Conservation (phyloP, 2,113 vertebrate species). For the Alouatta palliata region DNA sequence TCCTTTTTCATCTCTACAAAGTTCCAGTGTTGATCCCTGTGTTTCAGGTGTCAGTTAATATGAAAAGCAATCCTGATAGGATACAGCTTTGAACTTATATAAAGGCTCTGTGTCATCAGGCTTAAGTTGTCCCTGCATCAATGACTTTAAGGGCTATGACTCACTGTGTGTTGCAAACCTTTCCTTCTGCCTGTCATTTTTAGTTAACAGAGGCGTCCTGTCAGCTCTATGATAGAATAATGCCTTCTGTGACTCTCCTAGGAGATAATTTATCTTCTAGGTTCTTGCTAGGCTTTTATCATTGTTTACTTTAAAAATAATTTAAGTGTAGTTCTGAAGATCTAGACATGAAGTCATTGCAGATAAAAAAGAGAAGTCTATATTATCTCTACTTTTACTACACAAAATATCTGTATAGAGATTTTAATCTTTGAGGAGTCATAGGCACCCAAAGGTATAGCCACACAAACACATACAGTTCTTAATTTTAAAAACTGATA, state of each 20-base stretch:
- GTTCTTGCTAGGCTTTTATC: slow-evolving; percentile 15
- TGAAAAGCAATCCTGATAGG: slow-evolving; percentile 79
- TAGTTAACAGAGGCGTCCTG: slow-evolving; percentile 61
- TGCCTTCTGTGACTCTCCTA: slow-evolving; percentile 52
- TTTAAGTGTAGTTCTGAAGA: neutral
- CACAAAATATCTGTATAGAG: neutral
- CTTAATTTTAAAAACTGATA: neutral
- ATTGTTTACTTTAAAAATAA: slow-evolving; percentile 17
- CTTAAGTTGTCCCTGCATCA: slow-evolving; percentile 67
- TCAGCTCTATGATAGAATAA: slow-evolving; percentile 66
- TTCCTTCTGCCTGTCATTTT: slow-evolving; percentile 64
- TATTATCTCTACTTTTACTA: neutral
- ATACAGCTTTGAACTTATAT: slow-evolving; percentile 80
- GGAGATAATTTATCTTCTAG: slow-evolving; percentile 16
- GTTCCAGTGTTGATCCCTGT: slow-evolving; percentile 56
- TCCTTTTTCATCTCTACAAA: slow-evolving; percentile 74
- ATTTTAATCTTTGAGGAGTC: neutral
- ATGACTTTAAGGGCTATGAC: slow-evolving; percentile 71
- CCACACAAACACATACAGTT: neutral
- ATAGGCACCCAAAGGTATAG: neutral
- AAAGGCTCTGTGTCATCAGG: slow-evolving; percentile 75
- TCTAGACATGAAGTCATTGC: neutral
- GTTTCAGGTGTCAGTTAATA: slow-evolving; percentile 80
- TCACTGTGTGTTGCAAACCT: slow-evolving; percentile 65
- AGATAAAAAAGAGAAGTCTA: neutral